Evolutionary conservation across 1,140 invertebrate genomes (phyloP).

Genomic region (Nebria ingens): DNA sequence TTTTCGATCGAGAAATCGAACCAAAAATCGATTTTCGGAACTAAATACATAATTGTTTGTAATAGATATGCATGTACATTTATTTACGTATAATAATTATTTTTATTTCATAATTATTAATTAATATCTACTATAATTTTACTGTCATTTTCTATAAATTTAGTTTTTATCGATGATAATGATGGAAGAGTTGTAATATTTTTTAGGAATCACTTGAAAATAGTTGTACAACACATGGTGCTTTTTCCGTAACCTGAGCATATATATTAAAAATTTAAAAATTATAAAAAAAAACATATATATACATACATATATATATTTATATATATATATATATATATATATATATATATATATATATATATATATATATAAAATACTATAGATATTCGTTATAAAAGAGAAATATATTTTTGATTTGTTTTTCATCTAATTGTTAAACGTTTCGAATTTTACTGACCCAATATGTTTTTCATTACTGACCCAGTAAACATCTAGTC

Average conservation of each 20-base stretch:
- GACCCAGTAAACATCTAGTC: not conserved
- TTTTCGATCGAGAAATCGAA: too few relatives aligned
- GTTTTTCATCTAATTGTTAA: constrained; percentile 2
- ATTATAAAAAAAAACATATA: too few relatives aligned
- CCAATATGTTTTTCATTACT: not conserved
- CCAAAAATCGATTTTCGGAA: too few relatives aligned
- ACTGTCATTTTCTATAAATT: not conserved
- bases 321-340: too few relatives aligned
- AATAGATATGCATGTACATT: not conserved
- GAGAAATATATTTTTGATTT: constrained; percentile 3
- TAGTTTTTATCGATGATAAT: not conserved
- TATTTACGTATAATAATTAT: not conserved
- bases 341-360: too few relatives aligned
- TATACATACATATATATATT: too few relatives aligned
- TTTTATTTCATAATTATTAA: not conserved
- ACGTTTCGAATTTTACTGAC: constrained; percentile 6
- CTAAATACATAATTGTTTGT: too few relatives aligned
- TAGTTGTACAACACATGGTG: constrained; percentile 6
- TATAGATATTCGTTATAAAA: not conserved
- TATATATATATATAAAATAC: constrained; percentile 4
- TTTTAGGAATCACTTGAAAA: constrained; percentile 2
- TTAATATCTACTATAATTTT: too few relatives aligned
- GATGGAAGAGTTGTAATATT: not conserved
- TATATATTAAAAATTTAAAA: too few relatives aligned
- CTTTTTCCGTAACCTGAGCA: constrained; percentile 3